Evolutionary conservation across 2,113 vertebrate genomes (phyloP).

Genomic region (Promerops cafer): DNA sequence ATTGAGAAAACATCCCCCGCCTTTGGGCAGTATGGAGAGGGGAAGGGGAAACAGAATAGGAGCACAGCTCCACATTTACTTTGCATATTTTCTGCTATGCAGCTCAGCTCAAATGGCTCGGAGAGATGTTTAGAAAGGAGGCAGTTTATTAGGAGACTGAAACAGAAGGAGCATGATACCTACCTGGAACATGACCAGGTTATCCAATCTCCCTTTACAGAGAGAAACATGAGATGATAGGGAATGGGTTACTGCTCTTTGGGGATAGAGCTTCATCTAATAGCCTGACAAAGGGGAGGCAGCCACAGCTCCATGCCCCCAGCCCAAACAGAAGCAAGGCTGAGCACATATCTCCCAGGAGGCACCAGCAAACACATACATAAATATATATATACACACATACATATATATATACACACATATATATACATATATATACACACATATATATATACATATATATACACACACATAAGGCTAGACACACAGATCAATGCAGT

Average conservation of each 20-base stretch:
- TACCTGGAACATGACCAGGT: neutral
- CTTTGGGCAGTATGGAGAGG: neutral
- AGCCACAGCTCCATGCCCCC: neutral
- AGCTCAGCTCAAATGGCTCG: neutral
- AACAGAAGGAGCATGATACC: neutral
- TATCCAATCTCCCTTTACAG: neutral
- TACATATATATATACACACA: neutral
- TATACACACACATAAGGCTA: neutral
- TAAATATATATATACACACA: neutral
- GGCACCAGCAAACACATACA: neutral
- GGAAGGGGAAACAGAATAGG: neutral
- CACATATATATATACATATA: neutral
- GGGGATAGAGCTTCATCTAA: neutral
- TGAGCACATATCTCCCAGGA: neutral
- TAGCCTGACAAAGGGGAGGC: neutral
- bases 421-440: too few relatives aligned
- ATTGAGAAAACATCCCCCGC: neutral
- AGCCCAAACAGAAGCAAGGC: neutral
- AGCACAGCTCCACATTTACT: neutral
- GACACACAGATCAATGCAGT: neutral
- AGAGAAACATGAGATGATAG: neutral
- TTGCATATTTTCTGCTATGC: neutral
- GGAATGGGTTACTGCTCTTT: neutral
- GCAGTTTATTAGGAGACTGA: neutral
- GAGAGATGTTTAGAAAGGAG: neutral